A percentile compares a stretch with the other conserved stretches of the same genome.
Evolutionary conservation across 2,797 vertebrate species (phyloP).

Genomic region (Hafferia zeledoni): DNA sequence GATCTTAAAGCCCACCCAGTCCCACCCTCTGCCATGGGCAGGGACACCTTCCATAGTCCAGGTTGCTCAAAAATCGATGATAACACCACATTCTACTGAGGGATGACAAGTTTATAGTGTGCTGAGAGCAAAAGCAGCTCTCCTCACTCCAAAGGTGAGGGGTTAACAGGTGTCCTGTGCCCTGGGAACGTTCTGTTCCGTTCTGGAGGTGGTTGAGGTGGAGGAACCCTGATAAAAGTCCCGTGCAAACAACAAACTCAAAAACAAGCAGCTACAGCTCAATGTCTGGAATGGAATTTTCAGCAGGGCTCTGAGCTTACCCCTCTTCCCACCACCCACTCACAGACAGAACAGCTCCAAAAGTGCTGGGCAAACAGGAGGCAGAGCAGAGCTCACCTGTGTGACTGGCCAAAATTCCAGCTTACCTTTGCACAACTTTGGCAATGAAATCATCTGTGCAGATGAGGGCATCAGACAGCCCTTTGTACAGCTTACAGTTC

Average conservation of each 20-base stretch:
- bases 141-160: background rate
- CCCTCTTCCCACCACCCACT: background rate
- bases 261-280: background rate
- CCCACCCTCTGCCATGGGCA: background rate
- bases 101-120: background rate
- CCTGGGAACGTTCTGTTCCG: background rate
- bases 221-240: background rate
- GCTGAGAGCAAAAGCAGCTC: background rate
- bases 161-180: background rate
- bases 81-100: background rate
- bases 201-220: background rate
- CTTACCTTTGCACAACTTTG: slow-evolving; percentile 96
- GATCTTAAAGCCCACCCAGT: background rate
- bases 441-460: slow-evolving; percentile 99
- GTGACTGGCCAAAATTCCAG: background rate
- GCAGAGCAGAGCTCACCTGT: background rate
- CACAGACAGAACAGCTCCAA: background rate
- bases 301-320: background rate
- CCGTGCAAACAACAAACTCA: background rate
- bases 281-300: fast-evolving
- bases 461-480: slow-evolving; percentile 95
- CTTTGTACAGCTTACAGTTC: slow-evolving; percentile 96
- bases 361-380: fast-evolving
- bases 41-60: background rate
- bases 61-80: fast-evolving